Percentiles rank a stretch among this genome's conserved stretches.
phyloP scores from a whole-genome alignment of 1,140 invertebrate species.

The Metaphire vulgaris region DNA sequence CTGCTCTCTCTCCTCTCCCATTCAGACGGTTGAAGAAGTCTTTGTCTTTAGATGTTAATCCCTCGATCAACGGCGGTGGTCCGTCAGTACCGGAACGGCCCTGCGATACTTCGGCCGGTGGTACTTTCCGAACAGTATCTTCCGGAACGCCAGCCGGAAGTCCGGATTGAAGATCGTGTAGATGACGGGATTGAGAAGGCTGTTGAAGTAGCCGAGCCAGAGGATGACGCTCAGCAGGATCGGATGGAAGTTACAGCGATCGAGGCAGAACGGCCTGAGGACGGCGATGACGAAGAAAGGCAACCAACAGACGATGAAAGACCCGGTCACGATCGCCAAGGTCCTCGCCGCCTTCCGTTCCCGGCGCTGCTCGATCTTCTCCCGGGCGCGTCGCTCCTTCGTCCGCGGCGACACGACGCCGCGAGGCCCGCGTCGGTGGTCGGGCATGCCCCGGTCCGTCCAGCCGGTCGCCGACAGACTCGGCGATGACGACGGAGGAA shows the following conservation, averaged over 20 bases:
- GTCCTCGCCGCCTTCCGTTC: constrained; percentile 54
- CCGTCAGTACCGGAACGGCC: no score
- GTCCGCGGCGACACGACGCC: constrained; percentile 32
- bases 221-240: constrained; percentile 42
- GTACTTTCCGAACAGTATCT: constrained; percentile 33
- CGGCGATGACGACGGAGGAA: no score
- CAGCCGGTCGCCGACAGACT: no score
- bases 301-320: constrained; percentile 59
- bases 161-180: no score
- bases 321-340: constrained; percentile 59
- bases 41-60: no score
- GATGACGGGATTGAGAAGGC: constrained; percentile 54
- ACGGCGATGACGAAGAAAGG: constrained; percentile 59
- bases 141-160: constrained; percentile 32
- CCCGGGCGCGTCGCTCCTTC: constrained; percentile 39
- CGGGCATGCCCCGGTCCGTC: no score
- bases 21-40: no score
- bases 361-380: constrained; percentile 52
- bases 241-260: constrained; percentile 48
- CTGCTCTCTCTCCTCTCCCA: no score
- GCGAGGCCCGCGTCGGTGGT: no score
- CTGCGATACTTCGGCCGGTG: constrained; percentile 2
- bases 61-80: no score
- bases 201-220: constrained; percentile 56
- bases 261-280: constrained; percentile 56